Percentiles rank a stretch among this genome's conserved stretches.
Conservation (phyloP, 2,797 vertebrate species). For the Cephalopachus bancanus region DNA sequence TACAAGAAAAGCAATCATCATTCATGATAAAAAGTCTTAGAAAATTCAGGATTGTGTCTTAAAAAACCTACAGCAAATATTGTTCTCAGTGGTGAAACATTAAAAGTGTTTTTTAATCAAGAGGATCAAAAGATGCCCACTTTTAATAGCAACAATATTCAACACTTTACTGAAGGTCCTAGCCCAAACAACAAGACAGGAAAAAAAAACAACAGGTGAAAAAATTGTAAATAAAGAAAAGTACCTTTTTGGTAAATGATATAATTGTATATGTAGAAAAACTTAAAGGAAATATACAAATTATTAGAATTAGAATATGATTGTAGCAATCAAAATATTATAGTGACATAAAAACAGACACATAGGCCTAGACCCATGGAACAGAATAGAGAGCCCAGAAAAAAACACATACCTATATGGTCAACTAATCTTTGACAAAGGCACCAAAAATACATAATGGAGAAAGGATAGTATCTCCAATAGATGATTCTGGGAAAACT, state of each 20-base stretch:
- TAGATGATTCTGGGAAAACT: neutral
- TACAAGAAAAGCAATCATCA: neutral
- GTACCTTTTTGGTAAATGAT: neutral
- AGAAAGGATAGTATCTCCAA: neutral
- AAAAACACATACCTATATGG: neutral
- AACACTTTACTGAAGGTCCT: neutral
- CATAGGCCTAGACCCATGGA: neutral
- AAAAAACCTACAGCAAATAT: neutral
- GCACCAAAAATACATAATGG: neutral
- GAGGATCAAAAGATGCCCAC: neutral
- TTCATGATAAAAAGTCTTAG: conserved; percentile 15
- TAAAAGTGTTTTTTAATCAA: neutral
- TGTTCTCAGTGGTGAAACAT: neutral
- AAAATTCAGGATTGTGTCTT: neutral
- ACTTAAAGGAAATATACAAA: neutral
- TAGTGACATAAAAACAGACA: neutral
- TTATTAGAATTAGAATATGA: conserved; percentile 4
- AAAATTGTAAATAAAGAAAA: neutral
- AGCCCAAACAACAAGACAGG: neutral
- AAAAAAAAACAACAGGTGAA: neutral
- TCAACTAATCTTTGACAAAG: neutral
- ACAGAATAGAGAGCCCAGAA: neutral
- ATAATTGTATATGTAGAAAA: neutral
- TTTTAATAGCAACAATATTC: neutral
- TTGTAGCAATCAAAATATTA: neutral